phyloP scores from a whole-genome alignment of 2,797 vertebrate genomes.

The Corythornis leucogaster region DNA sequence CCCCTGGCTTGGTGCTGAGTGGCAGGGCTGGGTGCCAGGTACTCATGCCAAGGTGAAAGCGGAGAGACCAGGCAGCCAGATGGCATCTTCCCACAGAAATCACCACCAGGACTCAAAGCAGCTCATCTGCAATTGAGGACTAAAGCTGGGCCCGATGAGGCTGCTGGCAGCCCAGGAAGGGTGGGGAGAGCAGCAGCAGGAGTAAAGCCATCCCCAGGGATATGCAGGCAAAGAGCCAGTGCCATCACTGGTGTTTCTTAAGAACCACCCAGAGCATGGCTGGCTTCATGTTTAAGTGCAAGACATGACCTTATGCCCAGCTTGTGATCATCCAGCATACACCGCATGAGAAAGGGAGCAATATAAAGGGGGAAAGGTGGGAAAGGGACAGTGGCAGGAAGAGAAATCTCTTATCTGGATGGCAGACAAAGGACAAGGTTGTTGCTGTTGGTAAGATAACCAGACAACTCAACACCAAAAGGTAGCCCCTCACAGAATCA shows the following conservation, averaged over 20 bases:
- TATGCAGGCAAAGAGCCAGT: not conserved
- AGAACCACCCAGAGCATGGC: not conserved
- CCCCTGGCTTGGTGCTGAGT: not conserved
- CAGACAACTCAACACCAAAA: not conserved
- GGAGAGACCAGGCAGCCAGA: slow-evolving; percentile 23
- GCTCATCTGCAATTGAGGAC: not conserved
- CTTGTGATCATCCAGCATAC: not conserved
- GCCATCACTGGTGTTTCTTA: not conserved
- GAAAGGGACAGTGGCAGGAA: not conserved
- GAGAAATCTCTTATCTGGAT: not conserved
- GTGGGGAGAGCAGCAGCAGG: not conserved
- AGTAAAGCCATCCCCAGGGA: not conserved
- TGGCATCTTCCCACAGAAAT: slow-evolving; percentile 14
- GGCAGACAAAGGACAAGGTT: not conserved
- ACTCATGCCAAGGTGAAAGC: slow-evolving; percentile 29
- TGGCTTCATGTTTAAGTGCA: not conserved
- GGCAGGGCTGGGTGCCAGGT: not conserved
- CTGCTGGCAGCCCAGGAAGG: fast-evolving
- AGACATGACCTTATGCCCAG: not conserved
- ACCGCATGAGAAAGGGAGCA: fast-evolving
- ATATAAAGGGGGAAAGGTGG: too few species aligned
- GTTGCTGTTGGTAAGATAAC: not conserved
- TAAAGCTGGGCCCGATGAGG: not conserved
- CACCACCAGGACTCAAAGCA: not conserved
- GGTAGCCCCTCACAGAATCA: not conserved